Base-by-base conservation (phyloP, 2,113 vertebrate species). In the Thermophis baileyi region DNA sequence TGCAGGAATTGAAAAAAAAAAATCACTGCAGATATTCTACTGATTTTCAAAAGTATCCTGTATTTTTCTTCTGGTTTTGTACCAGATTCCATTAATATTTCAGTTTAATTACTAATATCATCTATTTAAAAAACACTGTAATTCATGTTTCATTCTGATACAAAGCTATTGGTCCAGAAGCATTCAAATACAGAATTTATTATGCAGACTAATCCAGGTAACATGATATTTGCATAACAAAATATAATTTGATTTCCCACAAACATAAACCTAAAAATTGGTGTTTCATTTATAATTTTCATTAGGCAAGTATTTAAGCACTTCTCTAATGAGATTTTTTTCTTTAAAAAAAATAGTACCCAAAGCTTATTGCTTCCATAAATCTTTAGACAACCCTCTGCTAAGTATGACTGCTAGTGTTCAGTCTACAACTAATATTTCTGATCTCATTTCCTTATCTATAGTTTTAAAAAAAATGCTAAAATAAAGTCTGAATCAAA, bases 261-360 rank as follows among this genome's bases (percentile, higher is more conserved):
- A 91, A 85, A 85, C n/a, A 85, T 10, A 47, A 81, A 53, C 88
- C 69, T 81, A 92, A 63, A 88, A 85, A 91, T 6, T 91, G 35
- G 51, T 91, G 69, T n/a, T 89, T 35, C 47, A 91, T 54, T 89
- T 93, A 57, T 86, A 91, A 92, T 88, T 69, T 69, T 51, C 16
- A 89, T 51, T 89, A 92, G 91, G 89, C 89, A 55, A 91, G 46
- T 24, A 69, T 93, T 86, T 93, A 93, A 92, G 46, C 22, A 63
- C 57, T 55, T 55, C 51, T 86, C 91, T 93, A 85, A 89, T 50
- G 69, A 93, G 69, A 88, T 85, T 40, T 89, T 57, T 16, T 60
- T 27, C 24, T 44, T 86, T 91, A 22, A 51, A 51, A 55, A 55
- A 93, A 91, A 86, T 69, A 12, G 53, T 85, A 53, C 24, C 30